phyloP scores from a whole-genome alignment of 1,140 invertebrate genomes.

The Tetramorium simillimum region DNA sequence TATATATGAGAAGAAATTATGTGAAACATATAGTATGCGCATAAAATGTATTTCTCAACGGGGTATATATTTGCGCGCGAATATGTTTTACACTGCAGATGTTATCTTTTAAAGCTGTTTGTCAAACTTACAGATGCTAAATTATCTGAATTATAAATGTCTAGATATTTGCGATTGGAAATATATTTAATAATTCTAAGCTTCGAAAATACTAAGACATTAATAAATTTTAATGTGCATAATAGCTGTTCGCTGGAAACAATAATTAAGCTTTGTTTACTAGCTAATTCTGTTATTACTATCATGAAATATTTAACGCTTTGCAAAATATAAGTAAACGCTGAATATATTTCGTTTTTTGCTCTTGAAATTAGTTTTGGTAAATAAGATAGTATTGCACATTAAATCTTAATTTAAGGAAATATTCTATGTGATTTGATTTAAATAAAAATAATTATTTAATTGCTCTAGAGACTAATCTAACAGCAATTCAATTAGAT shows the following conservation, averaged over 20 bases:
- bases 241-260: neutral
- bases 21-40: neutral
- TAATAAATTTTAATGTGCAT: neutral
- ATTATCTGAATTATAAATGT: neutral
- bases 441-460: neutral
- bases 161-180: neutral
- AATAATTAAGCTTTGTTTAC: neutral
- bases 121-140: neutral
- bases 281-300: neutral
- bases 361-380: neutral
- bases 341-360: neutral
- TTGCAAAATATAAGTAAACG: neutral
- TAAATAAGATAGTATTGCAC: neutral
- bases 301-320: neutral
- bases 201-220: neutral
- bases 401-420: slow-evolving; percentile 2
- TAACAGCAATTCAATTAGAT: slow-evolving; percentile 15
- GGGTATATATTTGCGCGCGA: neutral
- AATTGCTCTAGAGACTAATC: neutral
- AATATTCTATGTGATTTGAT: neutral
- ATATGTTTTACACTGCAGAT: neutral
- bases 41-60: neutral
- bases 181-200: neutral
- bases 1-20: neutral
- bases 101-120: neutral